Evolutionary conservation across 1,140 invertebrate genomes (phyloP).

Genomic region (Papilio glaucus): DNA sequence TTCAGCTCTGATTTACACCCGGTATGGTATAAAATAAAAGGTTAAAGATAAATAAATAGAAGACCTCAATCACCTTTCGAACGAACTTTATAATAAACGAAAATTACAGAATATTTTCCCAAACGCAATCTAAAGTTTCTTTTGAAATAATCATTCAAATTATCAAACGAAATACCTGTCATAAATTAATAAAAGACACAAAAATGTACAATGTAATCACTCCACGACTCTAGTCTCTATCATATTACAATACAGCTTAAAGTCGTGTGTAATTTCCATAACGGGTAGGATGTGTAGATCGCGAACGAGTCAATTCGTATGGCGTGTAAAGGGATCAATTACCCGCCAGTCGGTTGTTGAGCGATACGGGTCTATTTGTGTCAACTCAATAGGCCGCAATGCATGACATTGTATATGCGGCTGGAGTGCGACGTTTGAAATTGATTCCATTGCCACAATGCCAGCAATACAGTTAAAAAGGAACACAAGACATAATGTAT

Average conservation of each 20-base stretch:
- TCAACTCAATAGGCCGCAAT: slow-evolving; percentile 54
- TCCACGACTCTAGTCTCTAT: not conserved
- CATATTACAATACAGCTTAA: slow-evolving; percentile 21
- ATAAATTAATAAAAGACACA: not conserved
- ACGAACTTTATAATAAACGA: too few species aligned
- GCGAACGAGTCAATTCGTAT: slow-evolving; percentile 38
- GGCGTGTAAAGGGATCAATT: slow-evolving; percentile 63
- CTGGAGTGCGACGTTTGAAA: slow-evolving; percentile 17
- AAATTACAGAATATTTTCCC: too few species aligned
- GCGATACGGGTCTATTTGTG: slow-evolving; percentile 62
- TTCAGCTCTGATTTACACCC: too few species aligned
- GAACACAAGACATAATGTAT: not conserved
- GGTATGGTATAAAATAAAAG: too few species aligned
- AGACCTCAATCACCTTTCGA: too few species aligned
- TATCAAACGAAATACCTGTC: not conserved
- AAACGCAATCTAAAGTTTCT: too few species aligned
- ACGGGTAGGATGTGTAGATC: slow-evolving; percentile 12
- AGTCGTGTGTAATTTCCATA: slow-evolving; percentile 12
- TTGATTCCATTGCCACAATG: slow-evolving; percentile 19
- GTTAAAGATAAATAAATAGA: too few species aligned
- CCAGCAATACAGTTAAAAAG: not conserved
- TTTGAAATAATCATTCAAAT: not conserved
- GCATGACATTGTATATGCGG: slow-evolving; percentile 50
- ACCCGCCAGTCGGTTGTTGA: slow-evolving; percentile 54
- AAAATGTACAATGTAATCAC: not conserved